Evolutionary conservation across 2,888 invertebrate species (phyloP).

Genomic region (Minunthozetes semirufus): DNA sequence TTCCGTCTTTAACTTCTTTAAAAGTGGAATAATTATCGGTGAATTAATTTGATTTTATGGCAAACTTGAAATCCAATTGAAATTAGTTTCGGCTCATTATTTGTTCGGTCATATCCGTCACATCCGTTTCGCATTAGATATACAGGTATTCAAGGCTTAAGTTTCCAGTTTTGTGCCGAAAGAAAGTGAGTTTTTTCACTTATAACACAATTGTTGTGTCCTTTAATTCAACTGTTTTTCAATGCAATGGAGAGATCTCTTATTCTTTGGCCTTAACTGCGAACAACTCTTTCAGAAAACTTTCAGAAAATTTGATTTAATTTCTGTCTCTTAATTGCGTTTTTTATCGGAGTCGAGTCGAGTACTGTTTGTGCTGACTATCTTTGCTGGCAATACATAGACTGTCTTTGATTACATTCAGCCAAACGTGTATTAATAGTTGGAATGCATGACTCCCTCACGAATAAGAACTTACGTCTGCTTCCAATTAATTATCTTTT

Average conservation of each 20-base stretch:
- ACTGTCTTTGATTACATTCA: neutral
- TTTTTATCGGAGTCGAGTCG: neutral
- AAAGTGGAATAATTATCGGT: neutral
- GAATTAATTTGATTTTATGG: neutral
- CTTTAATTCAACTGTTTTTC: neutral
- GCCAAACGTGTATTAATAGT: neutral
- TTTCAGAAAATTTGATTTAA: no score
- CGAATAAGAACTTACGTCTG: neutral
- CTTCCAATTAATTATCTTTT: neutral
- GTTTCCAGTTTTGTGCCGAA: neutral
- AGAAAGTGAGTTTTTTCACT: neutral
- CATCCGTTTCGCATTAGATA: conserved; percentile 12
- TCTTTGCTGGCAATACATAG: neutral
- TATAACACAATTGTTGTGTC: neutral
- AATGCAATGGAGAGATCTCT: neutral
- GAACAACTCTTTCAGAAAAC: neutral
- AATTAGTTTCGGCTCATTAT: neutral
- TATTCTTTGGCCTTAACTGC: neutral
- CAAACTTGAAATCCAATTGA: neutral
- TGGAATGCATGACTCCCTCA: neutral
- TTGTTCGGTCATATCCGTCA: neutral
- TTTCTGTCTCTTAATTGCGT: neutral
- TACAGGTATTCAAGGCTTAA: conserved; percentile 3
- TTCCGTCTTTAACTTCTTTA: neutral
- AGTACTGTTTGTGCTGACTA: no score